phyloP scores from a whole-genome alignment of 2,797 vertebrate species.

The Scarus forsteni region DNA sequence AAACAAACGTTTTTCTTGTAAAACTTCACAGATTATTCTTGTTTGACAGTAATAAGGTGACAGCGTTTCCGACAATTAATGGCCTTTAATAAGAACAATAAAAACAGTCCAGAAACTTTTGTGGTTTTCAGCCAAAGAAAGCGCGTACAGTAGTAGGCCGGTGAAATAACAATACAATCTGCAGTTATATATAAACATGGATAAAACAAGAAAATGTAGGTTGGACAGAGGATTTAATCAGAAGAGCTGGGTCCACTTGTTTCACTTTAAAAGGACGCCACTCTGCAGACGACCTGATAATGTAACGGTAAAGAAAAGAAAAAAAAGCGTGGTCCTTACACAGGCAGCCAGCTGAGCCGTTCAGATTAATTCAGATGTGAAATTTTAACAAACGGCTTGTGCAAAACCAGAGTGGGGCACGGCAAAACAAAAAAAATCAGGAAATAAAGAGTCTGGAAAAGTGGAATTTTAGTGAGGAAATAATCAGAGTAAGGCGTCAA shows the following conservation, averaged over 20 bases:
- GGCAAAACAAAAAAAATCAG: conserved; percentile 34
- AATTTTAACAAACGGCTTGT: conserved; percentile 9
- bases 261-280: conserved; percentile 24
- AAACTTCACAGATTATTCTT: neutral
- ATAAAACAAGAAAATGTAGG: conserved; percentile 56
- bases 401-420: conserved; percentile 35
- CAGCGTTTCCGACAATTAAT: conserved; percentile 34
- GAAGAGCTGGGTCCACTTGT: conserved; percentile 55
- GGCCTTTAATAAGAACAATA: conserved; percentile 77
- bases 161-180: conserved; percentile 69
- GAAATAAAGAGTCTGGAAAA: conserved; percentile 25
- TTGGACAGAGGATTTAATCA: conserved; percentile 30
- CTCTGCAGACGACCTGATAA: conserved; percentile 10
- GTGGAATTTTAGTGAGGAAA: conserved; percentile 49
- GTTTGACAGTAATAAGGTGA: neutral
- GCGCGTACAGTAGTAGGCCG: conserved; percentile 71
- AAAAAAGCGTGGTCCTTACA: conserved; percentile 33
- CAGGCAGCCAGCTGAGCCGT: conserved; percentile 47
- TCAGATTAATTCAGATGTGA: conserved; percentile 14
- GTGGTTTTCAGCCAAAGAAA: conserved; percentile 66
- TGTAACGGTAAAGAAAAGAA: conserved; percentile 14
- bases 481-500: conserved; percentile 17
- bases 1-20: neutral
- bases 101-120: conserved; percentile 69
- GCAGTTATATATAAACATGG: conserved; percentile 59